phyloP scores from a whole-genome alignment of 1,140 invertebrate species.

The Vanessa atalanta region DNA sequence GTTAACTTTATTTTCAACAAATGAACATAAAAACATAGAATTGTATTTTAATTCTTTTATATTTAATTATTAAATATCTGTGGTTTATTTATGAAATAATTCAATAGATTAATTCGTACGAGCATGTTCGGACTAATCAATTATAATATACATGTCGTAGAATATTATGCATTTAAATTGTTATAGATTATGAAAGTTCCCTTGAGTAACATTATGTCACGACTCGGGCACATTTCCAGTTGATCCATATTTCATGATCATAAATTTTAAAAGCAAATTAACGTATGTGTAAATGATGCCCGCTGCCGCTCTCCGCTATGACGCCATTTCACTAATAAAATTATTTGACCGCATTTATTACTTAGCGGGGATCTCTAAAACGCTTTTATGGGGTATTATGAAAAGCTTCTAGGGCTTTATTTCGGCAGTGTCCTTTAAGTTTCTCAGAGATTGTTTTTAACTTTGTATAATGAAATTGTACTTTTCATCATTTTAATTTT shows the following conservation, averaged over 20 bases:
- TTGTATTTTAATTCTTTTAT: no score
- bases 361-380: constrained; percentile 30
- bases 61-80: no score
- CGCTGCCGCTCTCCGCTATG: constrained; percentile 8
- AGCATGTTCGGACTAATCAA: no score
- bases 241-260: constrained; percentile 23
- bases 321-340: constrained; percentile 52
- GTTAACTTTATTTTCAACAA: no score
- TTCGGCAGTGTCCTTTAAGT: background rate
- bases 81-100: no score
- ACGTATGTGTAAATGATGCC: constrained; percentile 20
- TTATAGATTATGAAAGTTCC: constrained; percentile 4
- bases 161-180: background rate
- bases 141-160: no score
- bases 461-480: no score
- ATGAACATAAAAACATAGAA: no score
- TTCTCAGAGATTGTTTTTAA: background rate
- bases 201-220: constrained; percentile 2
- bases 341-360: constrained; percentile 59
- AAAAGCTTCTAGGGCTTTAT: constrained; percentile 34
- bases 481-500: no score
- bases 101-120: no score
- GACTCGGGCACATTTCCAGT: background rate
- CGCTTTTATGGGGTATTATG: constrained; percentile 26
- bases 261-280: constrained; percentile 22